Base-by-base conservation (phyloP, 2,888 invertebrate species). In the Anaspis maculata region DNA sequence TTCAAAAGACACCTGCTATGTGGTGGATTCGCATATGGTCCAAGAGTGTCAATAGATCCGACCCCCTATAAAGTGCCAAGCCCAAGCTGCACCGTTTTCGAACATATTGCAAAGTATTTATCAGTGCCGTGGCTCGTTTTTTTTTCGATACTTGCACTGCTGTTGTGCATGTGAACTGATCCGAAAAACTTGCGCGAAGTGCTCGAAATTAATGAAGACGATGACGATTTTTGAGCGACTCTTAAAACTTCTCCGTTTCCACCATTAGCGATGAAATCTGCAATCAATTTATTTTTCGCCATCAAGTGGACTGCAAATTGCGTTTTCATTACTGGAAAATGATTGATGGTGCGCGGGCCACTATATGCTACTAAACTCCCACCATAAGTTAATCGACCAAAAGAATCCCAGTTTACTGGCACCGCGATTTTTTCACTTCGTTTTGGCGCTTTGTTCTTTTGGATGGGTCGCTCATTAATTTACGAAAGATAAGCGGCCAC, bases 91-190 rank as follows among this genome's bases (percentile, higher is more conserved):
- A 22, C 22, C 35, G 22, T 13, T 32, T 32, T 31, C 27, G 48
- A 54, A 45, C 60, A 59, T 61, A 62, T 61, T 60, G 59, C 52
- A 52, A 53, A 58, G 62, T 59, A 56, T 54, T 56, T 57, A 57
- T 9, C n/a, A n/a, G n/a, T n/a, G n/a, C n/a, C n/a, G n/a, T n/a
- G 19, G 5, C 19, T 19, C 19, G 5, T 19, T 19, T 19, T 6
- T 19, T 19, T 6, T 19, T 33, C 13, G 7, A 30, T 30, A 26
- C 14, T 33, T 25, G n/a, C n/a, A n/a, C n/a, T n/a, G n/a, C n/a
- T n/a, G n/a, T n/a, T 6, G 15, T 2, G 6, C 2, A 9, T 9
- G 13, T 25, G n/a, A 11, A 5, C n/a, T 4, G 25, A 6, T 5
- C 23, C 25, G 14, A 10, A 10, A 25, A 25, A 26, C n/a, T n/a